phyloP scores from a whole-genome alignment of 2,888 invertebrate genomes.

The Oxycera nigricornis region DNA sequence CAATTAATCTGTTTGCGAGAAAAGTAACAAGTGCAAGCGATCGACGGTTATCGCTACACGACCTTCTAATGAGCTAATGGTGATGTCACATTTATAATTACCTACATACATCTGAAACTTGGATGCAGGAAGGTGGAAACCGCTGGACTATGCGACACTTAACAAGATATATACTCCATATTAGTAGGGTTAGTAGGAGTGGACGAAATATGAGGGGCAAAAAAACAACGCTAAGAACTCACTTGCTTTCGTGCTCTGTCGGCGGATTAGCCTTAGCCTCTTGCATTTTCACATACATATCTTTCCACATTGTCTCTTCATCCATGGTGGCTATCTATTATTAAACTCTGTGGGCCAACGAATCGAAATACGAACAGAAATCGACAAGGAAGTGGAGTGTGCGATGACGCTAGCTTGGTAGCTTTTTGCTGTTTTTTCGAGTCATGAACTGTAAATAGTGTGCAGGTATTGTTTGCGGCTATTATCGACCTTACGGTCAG shows the following conservation, averaged over 20 bases:
- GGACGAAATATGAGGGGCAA: not conserved
- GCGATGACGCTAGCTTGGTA: not conserved
- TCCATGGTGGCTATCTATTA: conserved; percentile 12
- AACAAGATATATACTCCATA: no score
- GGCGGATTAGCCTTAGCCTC: conserved; percentile 69
- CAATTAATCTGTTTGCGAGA: no score
- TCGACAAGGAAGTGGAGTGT: not conserved
- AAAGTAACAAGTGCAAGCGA: no score
- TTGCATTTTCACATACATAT: conserved; percentile 73
- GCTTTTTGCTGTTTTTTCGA: not conserved
- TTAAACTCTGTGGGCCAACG: conserved; percentile 6
- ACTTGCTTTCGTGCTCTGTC: conserved; percentile 74
- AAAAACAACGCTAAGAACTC: conserved; percentile 52
- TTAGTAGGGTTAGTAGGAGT: not conserved
- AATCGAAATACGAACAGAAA: not conserved
- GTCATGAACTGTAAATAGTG: not conserved
- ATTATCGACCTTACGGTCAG: not conserved
- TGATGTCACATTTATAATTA: conserved; percentile 16
- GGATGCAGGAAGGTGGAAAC: no score
- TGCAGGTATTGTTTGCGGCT: not conserved
- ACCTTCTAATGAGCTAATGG: no score
- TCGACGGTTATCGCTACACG: no score
- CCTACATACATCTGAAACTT: not conserved
- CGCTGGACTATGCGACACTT: no score
- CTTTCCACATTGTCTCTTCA: conserved; percentile 82